Evolutionary conservation across 2,888 invertebrate genomes (phyloP).

Genomic region (Endotricha flammealis): DNA sequence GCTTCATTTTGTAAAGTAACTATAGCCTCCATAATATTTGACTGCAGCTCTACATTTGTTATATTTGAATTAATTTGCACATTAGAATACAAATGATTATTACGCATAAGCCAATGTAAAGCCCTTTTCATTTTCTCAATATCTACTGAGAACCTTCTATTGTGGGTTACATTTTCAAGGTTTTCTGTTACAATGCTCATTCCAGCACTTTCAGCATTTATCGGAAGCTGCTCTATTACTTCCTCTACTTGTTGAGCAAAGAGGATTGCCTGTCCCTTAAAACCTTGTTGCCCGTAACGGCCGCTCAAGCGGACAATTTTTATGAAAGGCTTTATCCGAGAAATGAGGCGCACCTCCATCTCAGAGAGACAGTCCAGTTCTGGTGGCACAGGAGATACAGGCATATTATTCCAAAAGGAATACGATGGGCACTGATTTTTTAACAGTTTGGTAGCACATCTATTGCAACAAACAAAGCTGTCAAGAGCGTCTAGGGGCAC

Average conservation of each 20-base stretch:
- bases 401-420: too few species aligned
- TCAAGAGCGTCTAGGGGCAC: too few species aligned
- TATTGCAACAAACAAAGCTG: too few species aligned
- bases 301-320: background rate
- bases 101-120: conserved; percentile 1
- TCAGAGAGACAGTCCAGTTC: too few species aligned
- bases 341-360: too few species aligned
- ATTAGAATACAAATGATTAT: conserved; percentile 7
- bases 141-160: conserved; percentile 1
- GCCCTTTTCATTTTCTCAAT: conserved; percentile 7
- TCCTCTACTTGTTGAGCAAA: conserved; percentile 10
- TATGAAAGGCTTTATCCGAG: too few species aligned
- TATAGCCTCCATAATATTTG: background rate
- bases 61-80: conserved; percentile 6
- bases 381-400: too few species aligned
- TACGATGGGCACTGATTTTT: too few species aligned
- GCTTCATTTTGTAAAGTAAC: background rate
- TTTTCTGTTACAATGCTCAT: conserved; percentile 2
- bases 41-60: conserved; percentile 3
- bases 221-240: conserved; percentile 2
- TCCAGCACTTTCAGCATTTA: background rate
- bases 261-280: conserved; percentile 5
- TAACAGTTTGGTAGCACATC: too few species aligned
- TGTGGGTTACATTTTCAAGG: conserved; percentile 5
- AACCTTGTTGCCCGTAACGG: conserved; percentile 6